Evolutionary conservation across 2,113 vertebrate species (phyloP).

Genomic region (Cyanoramphus novaezelandiae): DNA sequence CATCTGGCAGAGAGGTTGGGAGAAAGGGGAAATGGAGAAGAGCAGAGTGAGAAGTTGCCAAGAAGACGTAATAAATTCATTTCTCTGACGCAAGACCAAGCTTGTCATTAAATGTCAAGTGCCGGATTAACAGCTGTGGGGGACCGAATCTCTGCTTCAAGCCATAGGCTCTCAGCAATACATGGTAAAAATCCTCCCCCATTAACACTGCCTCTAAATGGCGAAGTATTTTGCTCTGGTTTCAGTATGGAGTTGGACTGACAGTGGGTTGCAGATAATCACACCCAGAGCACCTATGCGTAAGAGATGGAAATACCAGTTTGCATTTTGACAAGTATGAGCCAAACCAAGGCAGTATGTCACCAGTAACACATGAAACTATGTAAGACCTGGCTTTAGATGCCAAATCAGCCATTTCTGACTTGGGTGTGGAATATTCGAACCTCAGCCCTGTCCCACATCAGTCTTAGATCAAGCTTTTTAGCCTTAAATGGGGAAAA

Average conservation of each 20-base stretch:
- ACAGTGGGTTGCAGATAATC: neutral
- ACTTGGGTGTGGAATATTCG: neutral
- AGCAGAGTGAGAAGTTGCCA: neutral
- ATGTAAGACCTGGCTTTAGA: neutral
- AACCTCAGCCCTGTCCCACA: neutral
- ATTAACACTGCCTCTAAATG: neutral
- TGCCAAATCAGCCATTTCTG: neutral
- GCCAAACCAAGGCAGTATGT: neutral
- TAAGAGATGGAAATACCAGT: neutral
- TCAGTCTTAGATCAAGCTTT: neutral
- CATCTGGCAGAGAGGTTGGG: conserved; percentile 21
- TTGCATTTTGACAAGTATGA: neutral
- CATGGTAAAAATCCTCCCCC: neutral
- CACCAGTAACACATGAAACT: neutral
- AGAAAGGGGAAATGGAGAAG: neutral
- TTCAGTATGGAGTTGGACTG: neutral
- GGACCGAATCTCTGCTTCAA: neutral
- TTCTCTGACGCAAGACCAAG: neutral
- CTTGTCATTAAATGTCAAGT: conserved; percentile 20
- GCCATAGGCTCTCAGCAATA: neutral
- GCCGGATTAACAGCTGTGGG: conserved; percentile 27
- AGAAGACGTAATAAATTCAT: neutral
- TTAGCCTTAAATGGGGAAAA: neutral
- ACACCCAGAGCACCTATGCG: neutral
- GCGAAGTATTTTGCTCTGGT: neutral